Evolutionary conservation across 2,797 vertebrate species (phyloP).

Genomic region (Fundulus diaphanus): DNA sequence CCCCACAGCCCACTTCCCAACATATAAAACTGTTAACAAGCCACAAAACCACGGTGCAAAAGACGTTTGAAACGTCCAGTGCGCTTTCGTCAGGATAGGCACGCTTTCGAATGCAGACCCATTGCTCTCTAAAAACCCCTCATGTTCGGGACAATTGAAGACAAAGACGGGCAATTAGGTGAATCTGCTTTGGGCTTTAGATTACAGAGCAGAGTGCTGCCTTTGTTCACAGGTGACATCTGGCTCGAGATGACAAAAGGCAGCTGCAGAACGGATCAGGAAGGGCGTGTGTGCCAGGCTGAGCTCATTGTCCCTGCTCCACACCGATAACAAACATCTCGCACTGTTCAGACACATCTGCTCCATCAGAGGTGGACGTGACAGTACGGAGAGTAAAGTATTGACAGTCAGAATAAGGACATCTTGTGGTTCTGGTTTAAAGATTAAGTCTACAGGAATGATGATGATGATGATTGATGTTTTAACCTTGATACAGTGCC

Average conservation of each 20-base stretch:
- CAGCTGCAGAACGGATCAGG: constrained; percentile 47
- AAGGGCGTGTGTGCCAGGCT: constrained; percentile 52
- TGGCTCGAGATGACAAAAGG: constrained; percentile 64
- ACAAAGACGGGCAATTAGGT: constrained; percentile 46
- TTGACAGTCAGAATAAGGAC: constrained; percentile 42
- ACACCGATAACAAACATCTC: constrained; percentile 59
- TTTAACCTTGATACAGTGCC: neutral
- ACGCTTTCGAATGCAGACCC: constrained; percentile 42
- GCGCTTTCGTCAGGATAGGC: constrained; percentile 24
- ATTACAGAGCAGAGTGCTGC: constrained; percentile 57
- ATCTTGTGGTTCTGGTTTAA: constrained; percentile 34
- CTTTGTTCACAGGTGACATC: constrained; percentile 68
- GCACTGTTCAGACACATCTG: constrained; percentile 53
- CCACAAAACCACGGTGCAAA: constrained; percentile 11
- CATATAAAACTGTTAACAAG: constrained; percentile 40
- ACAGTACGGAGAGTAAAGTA: constrained; percentile 46
- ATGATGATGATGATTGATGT: neutral
- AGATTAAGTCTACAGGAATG: constrained; percentile 10
- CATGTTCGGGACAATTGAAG: constrained; percentile 41
- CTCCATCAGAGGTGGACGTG: constrained; percentile 62
- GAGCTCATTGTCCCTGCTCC: constrained; percentile 58
- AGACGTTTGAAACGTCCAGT: constrained; percentile 42
- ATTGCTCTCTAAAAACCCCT: constrained; percentile 12
- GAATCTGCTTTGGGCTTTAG: constrained; percentile 52
- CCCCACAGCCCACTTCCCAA: constrained; percentile 55